These are phyloP conservation scores for Glareola pratincola DNA, from an alignment of 2,113 vertebrate genomes.

Conservation along the genomic window DNA sequence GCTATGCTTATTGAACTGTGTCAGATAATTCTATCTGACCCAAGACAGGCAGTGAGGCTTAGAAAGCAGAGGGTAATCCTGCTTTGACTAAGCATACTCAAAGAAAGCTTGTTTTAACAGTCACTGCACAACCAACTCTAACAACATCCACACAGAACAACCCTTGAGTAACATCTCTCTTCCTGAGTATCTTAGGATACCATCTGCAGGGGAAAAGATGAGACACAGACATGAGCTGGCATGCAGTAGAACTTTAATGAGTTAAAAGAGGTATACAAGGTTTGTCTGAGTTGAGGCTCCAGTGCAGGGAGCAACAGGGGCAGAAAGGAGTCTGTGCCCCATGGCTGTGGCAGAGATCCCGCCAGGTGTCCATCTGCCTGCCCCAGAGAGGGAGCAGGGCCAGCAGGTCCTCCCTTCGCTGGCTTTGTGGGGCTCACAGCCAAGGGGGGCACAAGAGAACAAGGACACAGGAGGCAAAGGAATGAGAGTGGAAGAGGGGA, in stretches of 20 bases:
- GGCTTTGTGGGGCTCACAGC: not conserved
- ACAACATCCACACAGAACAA: no score
- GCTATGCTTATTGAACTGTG: not conserved
- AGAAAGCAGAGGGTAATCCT: not conserved
- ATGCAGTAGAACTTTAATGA: not conserved
- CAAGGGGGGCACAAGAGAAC: not conserved
- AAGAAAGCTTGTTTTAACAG: not conserved
- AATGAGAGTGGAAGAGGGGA: not conserved
- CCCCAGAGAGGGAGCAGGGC: not conserved
- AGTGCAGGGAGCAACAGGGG: not conserved
- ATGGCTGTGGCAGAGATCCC: not conserved
- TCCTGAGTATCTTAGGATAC: not conserved
- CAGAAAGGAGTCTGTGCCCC: not conserved
- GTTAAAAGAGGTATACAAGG: not conserved
- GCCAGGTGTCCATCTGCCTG: no score
- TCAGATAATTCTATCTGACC: not conserved
- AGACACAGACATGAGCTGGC: not conserved
- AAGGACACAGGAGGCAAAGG: not conserved
- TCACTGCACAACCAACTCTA: not conserved
- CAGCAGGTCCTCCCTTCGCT: not conserved
- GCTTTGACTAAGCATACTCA: not conserved
- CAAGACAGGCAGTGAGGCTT: not conserved
- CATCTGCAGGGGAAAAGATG: not conserved
- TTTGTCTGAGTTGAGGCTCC: not conserved
- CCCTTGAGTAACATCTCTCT: not conserved